Percentiles rank a stretch among this genome's conserved stretches.
phyloP scores from a whole-genome alignment of 2,113 vertebrate genomes.

The Hippopotamus amphibius region DNA sequence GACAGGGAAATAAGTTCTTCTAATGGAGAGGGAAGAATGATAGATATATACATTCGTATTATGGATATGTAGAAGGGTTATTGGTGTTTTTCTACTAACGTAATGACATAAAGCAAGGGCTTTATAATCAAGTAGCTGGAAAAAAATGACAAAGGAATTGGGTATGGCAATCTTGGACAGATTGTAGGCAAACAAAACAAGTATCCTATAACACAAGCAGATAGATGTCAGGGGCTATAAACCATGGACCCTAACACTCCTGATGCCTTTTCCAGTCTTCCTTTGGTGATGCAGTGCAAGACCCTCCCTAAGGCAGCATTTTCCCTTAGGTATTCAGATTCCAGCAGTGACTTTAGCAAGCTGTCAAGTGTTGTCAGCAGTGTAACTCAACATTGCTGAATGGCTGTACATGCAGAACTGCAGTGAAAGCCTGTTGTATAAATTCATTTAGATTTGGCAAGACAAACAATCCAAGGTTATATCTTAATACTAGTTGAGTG shows the following conservation, averaged over 20 bases:
- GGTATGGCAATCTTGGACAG: not conserved
- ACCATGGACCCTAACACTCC: not conserved
- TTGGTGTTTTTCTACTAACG: not conserved
- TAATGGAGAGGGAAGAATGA: not conserved
- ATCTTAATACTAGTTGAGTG: not conserved
- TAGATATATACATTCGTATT: not conserved
- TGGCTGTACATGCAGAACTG: not conserved
- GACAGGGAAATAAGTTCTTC: not conserved
- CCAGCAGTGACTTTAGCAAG: not conserved
- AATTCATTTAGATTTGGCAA: not conserved
- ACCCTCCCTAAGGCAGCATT: not conserved
- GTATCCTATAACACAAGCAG: not conserved
- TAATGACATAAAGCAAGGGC: not conserved
- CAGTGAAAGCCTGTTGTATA: not conserved
- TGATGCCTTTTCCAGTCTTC: not conserved
- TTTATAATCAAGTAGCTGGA: not conserved
- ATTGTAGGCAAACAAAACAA: not conserved
- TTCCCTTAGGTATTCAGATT: not conserved
- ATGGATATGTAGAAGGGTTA: not conserved
- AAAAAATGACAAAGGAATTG: not conserved
- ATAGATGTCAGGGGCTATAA: not conserved
- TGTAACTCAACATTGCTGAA: not conserved
- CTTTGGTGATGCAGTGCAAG: not conserved
- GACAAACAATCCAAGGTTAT: not conserved
- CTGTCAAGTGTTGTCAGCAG: not conserved